These are phyloP conservation scores for Phalacrocorax brasilianus DNA, from an alignment of 2,113 vertebrate genomes.

Conservation along the genomic window DNA sequence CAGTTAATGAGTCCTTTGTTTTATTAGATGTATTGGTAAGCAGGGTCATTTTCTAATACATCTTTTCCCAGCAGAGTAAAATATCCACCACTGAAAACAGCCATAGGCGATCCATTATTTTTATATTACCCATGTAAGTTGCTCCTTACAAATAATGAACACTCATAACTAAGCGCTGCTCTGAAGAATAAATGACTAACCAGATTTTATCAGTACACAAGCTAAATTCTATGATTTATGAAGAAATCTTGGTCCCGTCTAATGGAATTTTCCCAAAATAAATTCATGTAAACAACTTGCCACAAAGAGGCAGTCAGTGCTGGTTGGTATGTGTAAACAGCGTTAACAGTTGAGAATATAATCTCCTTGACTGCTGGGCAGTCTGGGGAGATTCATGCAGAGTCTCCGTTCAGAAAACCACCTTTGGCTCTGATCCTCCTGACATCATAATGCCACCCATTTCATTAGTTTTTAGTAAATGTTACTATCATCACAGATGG, in stretches of 20 bases:
- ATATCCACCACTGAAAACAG: conserved; percentile 10
- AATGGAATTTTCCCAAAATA: conserved; percentile 98
- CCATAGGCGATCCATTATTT: conserved; percentile 55
- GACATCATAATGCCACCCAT: conserved; percentile 78
- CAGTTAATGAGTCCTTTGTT: conserved; percentile 44
- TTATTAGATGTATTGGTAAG: background rate
- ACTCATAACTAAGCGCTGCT: conserved; percentile 66
- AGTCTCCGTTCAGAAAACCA: conserved; percentile 79
- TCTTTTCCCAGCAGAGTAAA: conserved; percentile 41
- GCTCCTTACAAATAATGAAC: conserved; percentile 56
- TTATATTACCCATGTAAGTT: conserved; percentile 33
- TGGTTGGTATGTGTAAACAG: conserved; percentile 91
- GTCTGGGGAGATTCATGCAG: conserved; percentile 79
- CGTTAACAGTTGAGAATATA: conserved; percentile 90
- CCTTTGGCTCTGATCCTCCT: conserved; percentile 77
- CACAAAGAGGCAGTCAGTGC: conserved; percentile 95
- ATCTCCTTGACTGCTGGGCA: conserved; percentile 83
- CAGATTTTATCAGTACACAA: conserved; percentile 92
- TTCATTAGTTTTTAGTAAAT: conserved; percentile 60
- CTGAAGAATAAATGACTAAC: conserved; percentile 81
- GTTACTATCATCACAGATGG: conserved; percentile 61
- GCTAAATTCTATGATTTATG: conserved; percentile 93
- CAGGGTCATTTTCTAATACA: conserved; percentile 25
- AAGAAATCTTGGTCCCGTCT: conserved; percentile 87
- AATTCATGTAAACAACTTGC: conserved; percentile 93